Evolutionary conservation across 2,113 vertebrate genomes (phyloP).

Genomic region (Nymphicus hollandicus): DNA sequence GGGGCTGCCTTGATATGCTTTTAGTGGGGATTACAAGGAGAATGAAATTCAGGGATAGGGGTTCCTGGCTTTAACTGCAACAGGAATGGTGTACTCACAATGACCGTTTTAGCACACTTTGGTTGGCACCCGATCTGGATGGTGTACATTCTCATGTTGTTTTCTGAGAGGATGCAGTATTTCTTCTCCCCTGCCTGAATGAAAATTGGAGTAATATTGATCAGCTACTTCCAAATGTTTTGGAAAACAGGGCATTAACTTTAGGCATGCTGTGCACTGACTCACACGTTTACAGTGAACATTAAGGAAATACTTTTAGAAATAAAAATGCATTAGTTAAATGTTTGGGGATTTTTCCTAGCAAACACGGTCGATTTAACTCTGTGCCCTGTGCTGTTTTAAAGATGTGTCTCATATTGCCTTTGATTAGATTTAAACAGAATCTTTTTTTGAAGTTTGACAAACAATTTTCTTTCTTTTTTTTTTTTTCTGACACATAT

Average conservation of each 20-base stretch:
- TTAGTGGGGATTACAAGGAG: neutral
- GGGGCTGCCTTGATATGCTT: rapidly evolving
- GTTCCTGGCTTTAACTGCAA: neutral
- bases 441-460: neutral
- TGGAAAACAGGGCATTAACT: neutral
- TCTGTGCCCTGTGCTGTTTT: neutral
- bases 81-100: conserved; percentile 69
- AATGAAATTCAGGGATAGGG: neutral
- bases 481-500: neutral
- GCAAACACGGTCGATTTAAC: neutral
- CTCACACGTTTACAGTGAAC: neutral
- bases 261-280: neutral
- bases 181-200: conserved; percentile 58
- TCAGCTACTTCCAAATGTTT: neutral
- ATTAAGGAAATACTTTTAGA: neutral
- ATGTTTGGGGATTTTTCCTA: neutral
- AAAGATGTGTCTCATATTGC: neutral
- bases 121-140: conserved; percentile 76
- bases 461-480: neutral
- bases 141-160: conserved; percentile 50
- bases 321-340: neutral
- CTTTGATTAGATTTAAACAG: neutral
- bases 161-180: conserved; percentile 70
- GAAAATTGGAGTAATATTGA: neutral
- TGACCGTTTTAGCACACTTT: conserved; percentile 68